Percentiles rank a stretch among this genome's conserved stretches.
Evolutionary conservation across 2,888 invertebrate species (phyloP).

Genomic region (Limenitis camilla): DNA sequence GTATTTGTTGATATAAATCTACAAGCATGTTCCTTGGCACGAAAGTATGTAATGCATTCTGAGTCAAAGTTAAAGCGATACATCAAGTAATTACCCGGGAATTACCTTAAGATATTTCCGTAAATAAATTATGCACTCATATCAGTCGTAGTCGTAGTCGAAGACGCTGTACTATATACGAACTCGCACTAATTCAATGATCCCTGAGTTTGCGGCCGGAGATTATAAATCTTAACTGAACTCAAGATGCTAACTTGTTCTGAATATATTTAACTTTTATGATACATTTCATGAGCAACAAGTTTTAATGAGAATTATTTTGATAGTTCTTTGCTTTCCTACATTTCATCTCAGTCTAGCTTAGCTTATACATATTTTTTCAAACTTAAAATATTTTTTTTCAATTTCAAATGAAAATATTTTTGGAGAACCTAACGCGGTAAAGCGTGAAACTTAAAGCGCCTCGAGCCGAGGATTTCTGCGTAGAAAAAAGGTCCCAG

Average conservation of each 20-base stretch:
- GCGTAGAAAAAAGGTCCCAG: constrained; percentile 56
- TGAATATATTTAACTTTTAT: constrained; percentile 10
- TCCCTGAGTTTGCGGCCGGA: constrained; percentile 48
- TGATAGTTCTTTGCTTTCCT: background rate
- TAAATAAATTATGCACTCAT: constrained; percentile 10
- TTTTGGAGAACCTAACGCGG: constrained; percentile 35
- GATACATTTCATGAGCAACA: constrained; percentile 10
- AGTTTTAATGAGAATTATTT: background rate
- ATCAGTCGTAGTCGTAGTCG: constrained; percentile 13
- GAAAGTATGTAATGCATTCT: no score
- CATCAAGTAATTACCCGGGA: background rate
- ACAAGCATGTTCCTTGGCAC: no score
- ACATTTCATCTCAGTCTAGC: background rate
- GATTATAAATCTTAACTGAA: constrained; percentile 50
- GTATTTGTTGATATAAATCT: no score
- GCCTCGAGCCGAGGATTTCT: constrained; percentile 57
- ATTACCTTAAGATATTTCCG: constrained; percentile 9
- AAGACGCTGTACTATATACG: no score
- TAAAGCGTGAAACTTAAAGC: constrained; percentile 50
- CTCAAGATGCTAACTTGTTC: constrained; percentile 31
- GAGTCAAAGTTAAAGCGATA: background rate
- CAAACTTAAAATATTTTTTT: background rate
- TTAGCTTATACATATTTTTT: background rate
- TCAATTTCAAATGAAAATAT: constrained; percentile 22
- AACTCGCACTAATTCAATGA: constrained; percentile 38